phyloP scores from a whole-genome alignment of 2,113 vertebrate species.

The Poeciliopsis retropinna region DNA sequence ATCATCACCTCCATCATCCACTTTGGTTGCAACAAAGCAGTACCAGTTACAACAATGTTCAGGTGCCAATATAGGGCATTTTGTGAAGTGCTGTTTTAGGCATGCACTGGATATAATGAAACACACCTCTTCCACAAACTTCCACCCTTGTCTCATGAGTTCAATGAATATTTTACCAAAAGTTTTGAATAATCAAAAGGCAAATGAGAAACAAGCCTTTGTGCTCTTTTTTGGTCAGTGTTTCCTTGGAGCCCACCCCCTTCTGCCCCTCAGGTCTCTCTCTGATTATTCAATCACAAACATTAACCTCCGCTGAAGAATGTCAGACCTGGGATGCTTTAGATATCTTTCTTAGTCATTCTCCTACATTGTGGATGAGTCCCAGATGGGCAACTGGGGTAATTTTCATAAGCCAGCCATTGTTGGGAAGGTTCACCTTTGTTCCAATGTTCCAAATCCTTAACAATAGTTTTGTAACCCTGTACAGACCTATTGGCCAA shows the following conservation, averaged over 20 bases:
- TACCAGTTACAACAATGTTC: background rate
- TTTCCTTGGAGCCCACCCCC: no score
- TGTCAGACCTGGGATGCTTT: no score
- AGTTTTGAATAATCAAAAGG: background rate
- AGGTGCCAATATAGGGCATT: background rate
- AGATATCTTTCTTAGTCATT: background rate
- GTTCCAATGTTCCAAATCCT: background rate
- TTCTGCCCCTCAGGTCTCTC: background rate
- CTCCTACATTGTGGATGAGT: background rate
- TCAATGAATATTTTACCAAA: background rate
- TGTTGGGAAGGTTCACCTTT: no score
- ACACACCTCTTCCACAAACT: background rate
- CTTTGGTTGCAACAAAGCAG: background rate
- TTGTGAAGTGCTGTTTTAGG: background rate
- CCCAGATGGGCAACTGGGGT: no score
- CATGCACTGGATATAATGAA: background rate
- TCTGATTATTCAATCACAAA: background rate
- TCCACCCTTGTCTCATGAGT: background rate
- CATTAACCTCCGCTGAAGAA: no score
- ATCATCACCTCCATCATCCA: no score
- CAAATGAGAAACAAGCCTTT: background rate
- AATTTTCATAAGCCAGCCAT: no score
- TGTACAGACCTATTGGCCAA: background rate
- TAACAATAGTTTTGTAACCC: background rate
- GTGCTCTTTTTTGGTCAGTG: background rate